Percentiles rank a stretch among this genome's conserved stretches.
Conservation (phyloP, 2,797 vertebrate species). For the Enteromius viviparus region DNA sequence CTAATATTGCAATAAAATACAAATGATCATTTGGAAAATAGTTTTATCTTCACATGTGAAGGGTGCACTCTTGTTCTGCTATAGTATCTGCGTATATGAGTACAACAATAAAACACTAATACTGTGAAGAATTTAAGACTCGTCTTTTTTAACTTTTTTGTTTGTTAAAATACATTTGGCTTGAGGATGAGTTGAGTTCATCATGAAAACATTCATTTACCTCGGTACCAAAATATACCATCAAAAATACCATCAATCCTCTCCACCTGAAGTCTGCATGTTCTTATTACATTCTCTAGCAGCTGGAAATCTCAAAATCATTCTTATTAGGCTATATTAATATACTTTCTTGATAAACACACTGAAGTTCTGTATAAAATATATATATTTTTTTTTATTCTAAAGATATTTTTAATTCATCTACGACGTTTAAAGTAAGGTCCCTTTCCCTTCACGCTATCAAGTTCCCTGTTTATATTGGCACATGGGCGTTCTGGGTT, state of each 20-base stretch:
- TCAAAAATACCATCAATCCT: slow-evolving; percentile 15
- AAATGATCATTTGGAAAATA: slow-evolving; percentile 10
- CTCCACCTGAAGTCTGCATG: slow-evolving; percentile 45
- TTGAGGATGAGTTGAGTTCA: slow-evolving; percentile 29
- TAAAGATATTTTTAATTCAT: slow-evolving; percentile 65
- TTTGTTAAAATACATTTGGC: slow-evolving; percentile 45
- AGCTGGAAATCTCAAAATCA: slow-evolving; percentile 25
- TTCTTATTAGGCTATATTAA: slow-evolving; percentile 27
- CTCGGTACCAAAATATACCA: slow-evolving; percentile 36
- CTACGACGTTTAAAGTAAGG: slow-evolving; percentile 38
- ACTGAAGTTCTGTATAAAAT: slow-evolving; percentile 53
- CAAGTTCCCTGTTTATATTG: slow-evolving; percentile 65
- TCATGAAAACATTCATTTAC: slow-evolving; percentile 31
- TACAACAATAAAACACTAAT: slow-evolving; percentile 29
- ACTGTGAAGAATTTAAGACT: slow-evolving; percentile 36
- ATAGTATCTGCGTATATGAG: not conserved
- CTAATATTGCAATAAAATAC: not conserved
- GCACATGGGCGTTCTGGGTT: slow-evolving; percentile 71
- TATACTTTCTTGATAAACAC: slow-evolving; percentile 20
- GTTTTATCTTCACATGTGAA: not conserved
- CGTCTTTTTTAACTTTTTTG: not conserved
- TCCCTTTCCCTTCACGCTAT: slow-evolving; percentile 51
- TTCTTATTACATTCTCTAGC: slow-evolving; percentile 46
- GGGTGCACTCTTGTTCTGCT: slow-evolving; percentile 15
- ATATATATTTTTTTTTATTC: slow-evolving; percentile 50